Conservation (phyloP, 2,888 invertebrate species). For the Hymenopus coronatus region DNA sequence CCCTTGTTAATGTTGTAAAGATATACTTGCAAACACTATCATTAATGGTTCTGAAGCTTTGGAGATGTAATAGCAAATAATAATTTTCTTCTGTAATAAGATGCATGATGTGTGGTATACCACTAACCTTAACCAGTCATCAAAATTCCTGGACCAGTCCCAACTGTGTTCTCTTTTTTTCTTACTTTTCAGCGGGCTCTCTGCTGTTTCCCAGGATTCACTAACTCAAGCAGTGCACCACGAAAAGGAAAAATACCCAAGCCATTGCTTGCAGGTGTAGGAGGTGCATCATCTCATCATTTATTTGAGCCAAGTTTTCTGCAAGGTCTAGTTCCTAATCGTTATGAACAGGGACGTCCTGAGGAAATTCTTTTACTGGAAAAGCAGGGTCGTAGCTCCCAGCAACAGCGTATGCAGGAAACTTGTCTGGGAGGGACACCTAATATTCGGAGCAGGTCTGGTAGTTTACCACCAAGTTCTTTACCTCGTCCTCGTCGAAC, state of each 20-base stretch:
- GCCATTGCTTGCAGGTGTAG: constrained; percentile 68
- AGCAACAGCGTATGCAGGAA: constrained; percentile 66
- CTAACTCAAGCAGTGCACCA: constrained; percentile 72
- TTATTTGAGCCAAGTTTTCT: constrained; percentile 38
- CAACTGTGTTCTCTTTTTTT: constrained; percentile 50
- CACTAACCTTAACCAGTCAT: constrained; percentile 32
- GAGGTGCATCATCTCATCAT: constrained; percentile 40
- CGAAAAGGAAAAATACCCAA: constrained; percentile 74
- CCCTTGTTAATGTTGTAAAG: too few species aligned
- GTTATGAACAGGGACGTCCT: constrained; percentile 44
- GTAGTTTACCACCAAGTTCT: constrained; percentile 62
- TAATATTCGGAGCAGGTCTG: constrained; percentile 44
- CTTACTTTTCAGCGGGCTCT: constrained; percentile 73
- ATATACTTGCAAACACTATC: too few species aligned
- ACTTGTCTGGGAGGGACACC: constrained; percentile 31
- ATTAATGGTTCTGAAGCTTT: too few species aligned
- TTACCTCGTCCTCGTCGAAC: constrained; percentile 64
- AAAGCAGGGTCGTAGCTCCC: constrained; percentile 73
- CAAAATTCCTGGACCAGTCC: constrained; percentile 47
- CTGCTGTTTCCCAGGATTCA: constrained; percentile 82
- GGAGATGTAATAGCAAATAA: too few species aligned
- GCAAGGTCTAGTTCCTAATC: constrained; percentile 46
- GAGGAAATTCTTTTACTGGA: constrained; percentile 73
- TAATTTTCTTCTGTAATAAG: background rate
- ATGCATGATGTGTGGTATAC: constrained; percentile 26